A percentile compares a stretch with the other conserved stretches of the same genome.
These are phyloP conservation scores for Chondrosia reniformis DNA, from an alignment of 37 sponge, comb jelly and placozoan species.

Conservation along the genomic window DNA sequence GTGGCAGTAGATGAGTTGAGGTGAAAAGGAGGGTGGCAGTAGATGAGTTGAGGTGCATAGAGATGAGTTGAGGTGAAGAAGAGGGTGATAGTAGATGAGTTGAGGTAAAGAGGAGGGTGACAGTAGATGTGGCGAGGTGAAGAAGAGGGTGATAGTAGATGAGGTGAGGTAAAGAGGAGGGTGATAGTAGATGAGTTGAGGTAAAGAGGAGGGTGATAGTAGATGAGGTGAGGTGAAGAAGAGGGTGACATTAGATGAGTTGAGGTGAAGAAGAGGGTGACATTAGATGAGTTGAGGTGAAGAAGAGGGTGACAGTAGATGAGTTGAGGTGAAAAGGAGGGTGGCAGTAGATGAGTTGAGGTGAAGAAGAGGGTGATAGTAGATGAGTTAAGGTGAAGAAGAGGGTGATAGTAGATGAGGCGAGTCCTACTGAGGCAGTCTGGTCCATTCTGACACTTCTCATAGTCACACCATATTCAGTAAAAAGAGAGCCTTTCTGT, in stretches of 20 bases:
- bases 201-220: not conserved
- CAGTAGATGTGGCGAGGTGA: too few relatives aligned
- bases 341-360: not conserved
- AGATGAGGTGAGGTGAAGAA: not conserved
- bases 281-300: too few relatives aligned
- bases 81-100: too few relatives aligned
- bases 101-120: too few relatives aligned
- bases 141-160: not conserved
- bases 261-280: not conserved
- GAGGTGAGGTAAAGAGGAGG: not conserved
- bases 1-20: not conserved
- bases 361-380: not conserved
- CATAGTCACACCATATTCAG: conserved; percentile 85
- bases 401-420: too few relatives aligned
- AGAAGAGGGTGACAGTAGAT: too few relatives aligned
- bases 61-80: not conserved
- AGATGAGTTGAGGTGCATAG: not conserved
- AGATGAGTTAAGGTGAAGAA: not conserved
- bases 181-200: not conserved
- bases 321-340: not conserved
- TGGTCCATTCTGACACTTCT: conserved; percentile 82
- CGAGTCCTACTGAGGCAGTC: conserved; percentile 42
- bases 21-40: not conserved
- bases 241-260: not conserved
- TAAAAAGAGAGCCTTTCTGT: conserved; percentile 72